Evolutionary conservation across 2,113 vertebrate species (phyloP).

Genomic region (Antechinus stuartii): DNA sequence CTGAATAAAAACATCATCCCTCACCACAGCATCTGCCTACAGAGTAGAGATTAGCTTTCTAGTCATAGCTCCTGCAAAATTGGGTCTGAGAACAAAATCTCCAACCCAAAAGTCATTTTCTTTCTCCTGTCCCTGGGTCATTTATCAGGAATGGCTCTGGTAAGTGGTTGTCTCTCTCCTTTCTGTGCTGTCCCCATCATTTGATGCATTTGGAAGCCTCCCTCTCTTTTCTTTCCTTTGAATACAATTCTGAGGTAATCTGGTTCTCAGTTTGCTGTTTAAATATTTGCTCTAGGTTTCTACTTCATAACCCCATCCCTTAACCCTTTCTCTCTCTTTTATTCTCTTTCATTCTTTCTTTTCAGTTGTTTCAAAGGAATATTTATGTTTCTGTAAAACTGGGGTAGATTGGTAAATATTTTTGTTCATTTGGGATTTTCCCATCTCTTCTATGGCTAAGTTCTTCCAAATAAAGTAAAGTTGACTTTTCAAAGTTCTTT

Average conservation of each 20-base stretch:
- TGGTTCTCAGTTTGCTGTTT: conserved; percentile 69
- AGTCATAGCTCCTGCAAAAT: conserved; percentile 20
- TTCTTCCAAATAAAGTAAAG: conserved; percentile 52
- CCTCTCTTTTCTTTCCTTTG: conserved; percentile 51
- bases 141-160: background rate
- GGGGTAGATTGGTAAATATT: background rate
- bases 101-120: conserved; percentile 9
- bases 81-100: conserved; percentile 43
- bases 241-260: conserved; percentile 59
- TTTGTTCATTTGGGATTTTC: conserved; percentile 31
- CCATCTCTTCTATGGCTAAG: conserved; percentile 42
- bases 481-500: conserved; percentile 44
- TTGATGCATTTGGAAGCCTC: background rate
- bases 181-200: background rate
- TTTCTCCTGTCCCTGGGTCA: background rate
- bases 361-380: background rate
- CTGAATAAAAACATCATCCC: background rate
- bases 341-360: conserved; percentile 54
- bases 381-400: conserved; percentile 62
- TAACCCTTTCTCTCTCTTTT: conserved; percentile 10
- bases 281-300: conserved; percentile 76
- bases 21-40: background rate
- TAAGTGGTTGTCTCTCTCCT: conserved; percentile 26
- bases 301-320: conserved; percentile 51
- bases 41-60: conserved; percentile 23